phyloP scores from a whole-genome alignment of 2,888 invertebrate genomes.

The Theodoxus fluviatilis region DNA sequence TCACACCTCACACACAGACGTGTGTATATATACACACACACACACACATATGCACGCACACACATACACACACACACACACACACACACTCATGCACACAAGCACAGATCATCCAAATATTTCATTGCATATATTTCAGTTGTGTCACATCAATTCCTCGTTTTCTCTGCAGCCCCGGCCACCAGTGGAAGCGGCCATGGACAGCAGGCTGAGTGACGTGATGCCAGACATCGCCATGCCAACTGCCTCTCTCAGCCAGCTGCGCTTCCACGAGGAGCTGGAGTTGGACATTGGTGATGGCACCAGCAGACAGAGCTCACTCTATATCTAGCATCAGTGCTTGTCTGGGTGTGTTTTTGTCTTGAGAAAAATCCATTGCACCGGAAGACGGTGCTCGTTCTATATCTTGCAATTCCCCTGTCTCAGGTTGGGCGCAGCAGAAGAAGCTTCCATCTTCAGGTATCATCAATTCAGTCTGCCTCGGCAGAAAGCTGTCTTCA shows the following conservation, averaged over 20 bases:
- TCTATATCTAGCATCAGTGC: conserved; percentile 23
- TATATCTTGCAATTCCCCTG: background rate
- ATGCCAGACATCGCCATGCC: conserved; percentile 88
- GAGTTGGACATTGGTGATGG: conserved; percentile 84
- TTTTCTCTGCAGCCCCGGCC: conserved; percentile 36
- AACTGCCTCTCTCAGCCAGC: conserved; percentile 76
- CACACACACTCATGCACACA: too few species aligned
- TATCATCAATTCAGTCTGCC: too few species aligned
- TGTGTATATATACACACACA: too few species aligned
- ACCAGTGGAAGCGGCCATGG: conserved; percentile 72
- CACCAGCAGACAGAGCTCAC: conserved; percentile 24
- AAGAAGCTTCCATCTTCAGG: too few species aligned
- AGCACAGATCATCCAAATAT: background rate
- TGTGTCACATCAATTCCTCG: background rate
- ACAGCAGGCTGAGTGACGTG: conserved; percentile 79
- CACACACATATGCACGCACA: too few species aligned
- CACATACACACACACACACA: too few species aligned
- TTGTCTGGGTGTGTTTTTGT: too few species aligned
- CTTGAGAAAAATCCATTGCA: background rate
- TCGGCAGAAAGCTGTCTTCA: too few species aligned
- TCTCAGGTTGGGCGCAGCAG: background rate
- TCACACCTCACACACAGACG: too few species aligned
- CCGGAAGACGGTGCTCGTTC: background rate
- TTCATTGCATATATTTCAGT: background rate
- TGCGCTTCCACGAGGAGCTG: conserved; percentile 69